phyloP scores from a whole-genome alignment of 2,797 vertebrate genomes.

The Hoplostethus mediterraneus region DNA sequence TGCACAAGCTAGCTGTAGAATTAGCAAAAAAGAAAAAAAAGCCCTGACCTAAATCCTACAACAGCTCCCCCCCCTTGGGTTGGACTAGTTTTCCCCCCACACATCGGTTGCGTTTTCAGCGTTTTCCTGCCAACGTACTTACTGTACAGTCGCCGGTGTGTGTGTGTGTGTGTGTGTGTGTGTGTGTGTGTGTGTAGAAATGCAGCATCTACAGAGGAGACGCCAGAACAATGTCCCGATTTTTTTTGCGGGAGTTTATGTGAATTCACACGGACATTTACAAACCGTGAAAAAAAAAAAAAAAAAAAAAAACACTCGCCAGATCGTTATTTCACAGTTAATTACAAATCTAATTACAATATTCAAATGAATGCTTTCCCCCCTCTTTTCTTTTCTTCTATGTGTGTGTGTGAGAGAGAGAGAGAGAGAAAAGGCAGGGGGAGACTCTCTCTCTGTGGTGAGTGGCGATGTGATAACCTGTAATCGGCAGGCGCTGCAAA shows the following conservation, averaged over 20 bases:
- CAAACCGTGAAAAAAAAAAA: slow-evolving; percentile 75
- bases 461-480: slow-evolving; percentile 91
- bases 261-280: slow-evolving; percentile 80
- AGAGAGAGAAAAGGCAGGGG: slow-evolving; percentile 41
- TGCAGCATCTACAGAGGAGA: slow-evolving; percentile 66
- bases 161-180: no score
- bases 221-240: slow-evolving; percentile 72
- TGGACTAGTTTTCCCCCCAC: slow-evolving; percentile 58
- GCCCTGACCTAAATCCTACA: slow-evolving; percentile 71
- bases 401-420: slow-evolving; percentile 72
- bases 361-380: slow-evolving; percentile 86
- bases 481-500: slow-evolving; percentile 93
- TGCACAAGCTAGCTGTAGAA: slow-evolving; percentile 57
- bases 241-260: slow-evolving; percentile 79
- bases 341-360: slow-evolving; percentile 89
- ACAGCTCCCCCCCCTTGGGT: slow-evolving; percentile 45
- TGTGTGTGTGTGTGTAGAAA: slow-evolving; percentile 74
- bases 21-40: slow-evolving; percentile 49
- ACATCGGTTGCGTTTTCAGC: slow-evolving; percentile 37
- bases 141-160: slow-evolving; percentile 48
- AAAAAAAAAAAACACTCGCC: slow-evolving; percentile 75
- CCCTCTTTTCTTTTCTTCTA: slow-evolving; percentile 71
- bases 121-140: slow-evolving; percentile 56
- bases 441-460: slow-evolving; percentile 64
- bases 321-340: slow-evolving; percentile 89